Base-by-base conservation (phyloP, 2,888 invertebrate species). In the Heliconius aoede region DNA sequence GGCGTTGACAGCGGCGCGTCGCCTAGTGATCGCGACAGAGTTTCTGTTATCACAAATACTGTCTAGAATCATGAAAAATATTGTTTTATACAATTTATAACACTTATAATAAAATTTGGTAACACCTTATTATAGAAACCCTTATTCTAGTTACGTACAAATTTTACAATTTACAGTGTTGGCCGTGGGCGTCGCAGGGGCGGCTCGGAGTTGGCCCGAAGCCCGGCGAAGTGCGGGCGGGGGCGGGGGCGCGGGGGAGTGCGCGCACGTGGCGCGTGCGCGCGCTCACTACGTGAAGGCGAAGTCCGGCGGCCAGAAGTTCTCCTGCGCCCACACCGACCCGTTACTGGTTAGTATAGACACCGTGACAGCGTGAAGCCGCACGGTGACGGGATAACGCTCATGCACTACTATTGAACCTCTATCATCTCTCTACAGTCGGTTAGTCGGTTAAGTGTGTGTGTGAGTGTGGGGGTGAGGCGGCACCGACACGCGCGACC, bases 301-400 rank as follows among this genome's bases (percentile, higher is more conserved):
- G 91, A 93, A 91, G 88, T 92, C 90, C 80, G 92, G 92, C 85
- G 93, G 91, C 92, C 93, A 92, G 85, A 92, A 90, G 85, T 91
- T 92, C 83, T 93, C 93, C 93, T 93, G 92, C 83, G 78, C 86
- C 80, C 81, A 82, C 82, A 83, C 81, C 81, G 61, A 76, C 78
- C 80, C 77, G 64, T 64, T 64, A 64, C 32, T 64, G 78, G 90
- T 90, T 91, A 91, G 90, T 88, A 84, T 83, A 74, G 28, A 24
- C 61, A 36, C 51, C 46, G 46, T 46, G 46, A 46, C 46, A 46
- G 5, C 46, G 46, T 46, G 18, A 46, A 15, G 32, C 21, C 24
- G 65, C 51, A 36, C n/a, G 26, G 26, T 46, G 30, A 55, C n/a
- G n/a, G 36, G 68, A 26, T 24, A 32, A 64, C 18, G 32, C 13